phyloP scores from a whole-genome alignment of 2,797 vertebrate species.

The Myotis planiceps region DNA sequence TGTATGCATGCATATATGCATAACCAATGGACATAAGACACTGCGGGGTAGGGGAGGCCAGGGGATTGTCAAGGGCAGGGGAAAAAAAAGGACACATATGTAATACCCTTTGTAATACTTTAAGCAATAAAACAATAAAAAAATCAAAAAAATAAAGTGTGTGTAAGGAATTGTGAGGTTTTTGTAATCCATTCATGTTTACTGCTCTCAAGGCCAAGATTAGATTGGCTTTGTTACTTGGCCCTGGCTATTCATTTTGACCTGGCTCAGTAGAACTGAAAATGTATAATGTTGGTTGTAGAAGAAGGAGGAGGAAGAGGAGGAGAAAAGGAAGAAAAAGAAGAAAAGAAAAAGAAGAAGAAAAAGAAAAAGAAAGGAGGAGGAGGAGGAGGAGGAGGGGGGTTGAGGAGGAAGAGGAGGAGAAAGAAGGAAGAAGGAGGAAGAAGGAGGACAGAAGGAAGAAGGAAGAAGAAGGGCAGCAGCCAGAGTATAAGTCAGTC shows the following conservation, averaged over 20 bases:
- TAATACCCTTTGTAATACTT: too few species aligned
- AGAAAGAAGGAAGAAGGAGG: background rate
- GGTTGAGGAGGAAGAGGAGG: too few species aligned
- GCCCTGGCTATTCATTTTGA: background rate
- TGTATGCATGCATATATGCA: too few species aligned
- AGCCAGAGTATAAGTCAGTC: background rate
- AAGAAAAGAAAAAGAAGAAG: too few species aligned
- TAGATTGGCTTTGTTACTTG: background rate
- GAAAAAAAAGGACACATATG: too few species aligned
- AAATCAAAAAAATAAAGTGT: too few species aligned
- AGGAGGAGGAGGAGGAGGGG: background rate
- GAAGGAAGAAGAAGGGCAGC: background rate
- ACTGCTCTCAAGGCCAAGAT: background rate
- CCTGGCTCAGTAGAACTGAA: background rate
- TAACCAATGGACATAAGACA: too few species aligned
- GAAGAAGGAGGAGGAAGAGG: background rate
- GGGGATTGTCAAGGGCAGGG: too few species aligned
- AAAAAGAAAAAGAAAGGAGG: too few species aligned
- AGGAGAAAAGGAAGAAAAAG: accelerated
- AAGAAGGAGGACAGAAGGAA: background rate
- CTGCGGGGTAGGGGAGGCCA: too few species aligned
- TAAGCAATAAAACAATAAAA: too few species aligned
- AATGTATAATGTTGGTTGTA: background rate
- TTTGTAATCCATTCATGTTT: background rate
- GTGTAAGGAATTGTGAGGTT: background rate